phyloP scores from a whole-genome alignment of 2,888 invertebrate species.

The Mythimna loreyi region DNA sequence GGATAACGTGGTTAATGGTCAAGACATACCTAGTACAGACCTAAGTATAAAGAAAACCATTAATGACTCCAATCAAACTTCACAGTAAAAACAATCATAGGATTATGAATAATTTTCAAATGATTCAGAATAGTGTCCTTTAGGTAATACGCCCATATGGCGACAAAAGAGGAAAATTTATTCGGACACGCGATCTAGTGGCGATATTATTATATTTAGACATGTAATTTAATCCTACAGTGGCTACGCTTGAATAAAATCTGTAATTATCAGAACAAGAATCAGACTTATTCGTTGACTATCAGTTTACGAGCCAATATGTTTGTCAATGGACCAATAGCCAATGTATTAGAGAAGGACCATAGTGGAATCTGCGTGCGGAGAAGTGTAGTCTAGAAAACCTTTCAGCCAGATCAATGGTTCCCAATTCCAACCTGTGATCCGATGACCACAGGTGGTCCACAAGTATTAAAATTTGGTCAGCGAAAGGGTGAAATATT shows the following conservation, averaged over 20 bases:
- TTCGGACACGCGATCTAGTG: slow-evolving; percentile 5
- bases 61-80: slow-evolving; percentile 13
- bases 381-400: neutral
- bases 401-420: neutral
- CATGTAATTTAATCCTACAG: neutral
- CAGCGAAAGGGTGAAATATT: no score
- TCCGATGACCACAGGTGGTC: neutral
- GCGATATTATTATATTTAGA: neutral
- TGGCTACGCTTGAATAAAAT: neutral
- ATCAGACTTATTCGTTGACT: neutral
- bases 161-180: slow-evolving; percentile 27
- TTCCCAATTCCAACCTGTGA: no score
- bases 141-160: slow-evolving; percentile 13
- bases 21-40: slow-evolving; percentile 1
- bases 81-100: slow-evolving; percentile 11
- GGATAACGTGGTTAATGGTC: slow-evolving; percentile 22
- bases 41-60: slow-evolving; percentile 20
- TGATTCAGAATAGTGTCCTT: neutral
- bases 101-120: neutral
- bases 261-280: neutral
- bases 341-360: neutral
- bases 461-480: no score
- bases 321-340: neutral
- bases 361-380: neutral
- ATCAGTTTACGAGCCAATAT: neutral